Evolutionary conservation across 2,113 vertebrate species (phyloP), one percentile per base, ranked within the genome.

Genomic region (Pardalotus punctatus): DNA sequence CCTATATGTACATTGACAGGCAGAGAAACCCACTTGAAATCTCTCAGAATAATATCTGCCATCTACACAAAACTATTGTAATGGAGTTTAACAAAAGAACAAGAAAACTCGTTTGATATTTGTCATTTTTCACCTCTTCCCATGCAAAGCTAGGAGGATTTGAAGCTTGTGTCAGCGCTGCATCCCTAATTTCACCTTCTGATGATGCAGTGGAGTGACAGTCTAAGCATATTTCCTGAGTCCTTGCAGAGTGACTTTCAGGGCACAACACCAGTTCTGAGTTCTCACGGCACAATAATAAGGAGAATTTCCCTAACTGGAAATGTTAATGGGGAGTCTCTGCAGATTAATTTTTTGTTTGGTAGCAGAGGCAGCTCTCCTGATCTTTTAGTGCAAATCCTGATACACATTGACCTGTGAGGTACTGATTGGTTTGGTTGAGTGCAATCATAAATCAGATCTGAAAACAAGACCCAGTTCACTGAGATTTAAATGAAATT

Each of bases 401-500:
- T 95, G 42, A 84, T 66, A 85, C 95, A 8, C 25, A 56, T 9
- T 76, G 73, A 69, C 62, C 57, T 86, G 24, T 69, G 47, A 81
- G 60, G 2, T 84, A 23, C 51, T 69, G 69, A 57, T 53, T 66
- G 42, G 40, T 92, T 94, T 22, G 1, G 7, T 19, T 40, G 31
- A 93, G 29, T 16, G 7, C 16, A 57, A 70, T 66, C 86, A 95
- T 88, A 94, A 96, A 97, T 94, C 83, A 95, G 56, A 47, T 87
- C 67, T 93, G 83, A 92, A 90, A 96, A 94, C 25, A 88, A 62
- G 60, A 8, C 25, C 22, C 14, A 58, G 45, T 43, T 87, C 73
- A 92, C 67, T 81, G 45, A 61, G 33, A 69, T 80, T 93, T 91
- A 90, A 96, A 91, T 8, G 9, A 94, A 14, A 90, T 50, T 74